Evolutionary conservation across 2,113 vertebrate species (phyloP).

Genomic region (Triplophysa rosa): DNA sequence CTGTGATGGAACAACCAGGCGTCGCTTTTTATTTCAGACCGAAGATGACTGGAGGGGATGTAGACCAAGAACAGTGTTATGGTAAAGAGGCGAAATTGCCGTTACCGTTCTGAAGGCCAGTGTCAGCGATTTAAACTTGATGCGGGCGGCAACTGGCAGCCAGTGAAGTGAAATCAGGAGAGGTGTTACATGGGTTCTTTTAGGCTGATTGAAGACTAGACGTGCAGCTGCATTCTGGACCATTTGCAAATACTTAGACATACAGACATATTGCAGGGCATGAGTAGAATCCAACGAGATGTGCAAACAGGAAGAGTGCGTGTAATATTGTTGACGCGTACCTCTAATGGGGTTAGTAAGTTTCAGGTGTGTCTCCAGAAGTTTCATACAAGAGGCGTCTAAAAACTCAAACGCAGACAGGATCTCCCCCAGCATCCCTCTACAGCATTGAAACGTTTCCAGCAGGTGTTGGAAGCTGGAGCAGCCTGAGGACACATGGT

Average conservation of each 20-base stretch:
- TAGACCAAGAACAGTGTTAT: too few relatives aligned
- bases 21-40: too few relatives aligned
- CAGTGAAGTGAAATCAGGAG: too few relatives aligned
- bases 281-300: background rate
- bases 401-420: constrained; percentile 95
- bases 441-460: constrained; percentile 83
- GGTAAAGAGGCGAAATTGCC: background rate
- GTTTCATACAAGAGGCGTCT: constrained; percentile 85
- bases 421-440: constrained; percentile 88
- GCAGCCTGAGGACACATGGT: constrained; percentile 76
- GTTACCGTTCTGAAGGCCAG: background rate
- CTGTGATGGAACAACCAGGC: too few relatives aligned
- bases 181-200: too few relatives aligned
- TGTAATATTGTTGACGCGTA: constrained; percentile 57
- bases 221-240: too few relatives aligned
- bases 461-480: constrained; percentile 83
- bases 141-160: too few relatives aligned
- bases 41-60: too few relatives aligned
- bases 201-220: too few relatives aligned
- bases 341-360: constrained; percentile 85
- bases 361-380: constrained; percentile 82
- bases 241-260: background rate
- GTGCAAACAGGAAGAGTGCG: background rate
- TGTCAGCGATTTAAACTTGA: too few relatives aligned
- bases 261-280: background rate